Evolutionary conservation across 2,797 vertebrate genomes (phyloP), one percentile per base, ranked within the genome.

Genomic region (Tympanoctomys barrerae): DNA sequence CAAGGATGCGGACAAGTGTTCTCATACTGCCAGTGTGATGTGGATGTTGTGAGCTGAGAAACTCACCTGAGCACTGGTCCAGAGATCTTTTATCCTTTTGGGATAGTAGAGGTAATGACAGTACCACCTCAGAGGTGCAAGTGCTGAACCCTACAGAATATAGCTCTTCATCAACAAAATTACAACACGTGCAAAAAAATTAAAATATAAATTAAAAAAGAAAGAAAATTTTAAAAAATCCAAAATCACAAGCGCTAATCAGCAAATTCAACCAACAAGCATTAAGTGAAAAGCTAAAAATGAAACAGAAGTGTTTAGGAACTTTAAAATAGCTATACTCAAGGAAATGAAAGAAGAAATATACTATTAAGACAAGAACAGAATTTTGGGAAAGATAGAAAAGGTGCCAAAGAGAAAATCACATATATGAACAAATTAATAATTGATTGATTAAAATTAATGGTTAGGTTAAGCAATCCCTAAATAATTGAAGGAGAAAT

Each of bases 311-410:
- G 22, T 73, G 5, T 66, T 64, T 79, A 73, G 39, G 64, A 64
- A 46, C 57, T 87, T 86, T 26, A 64, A 90, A 91, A 82, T 36
- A 79, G 13, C 39, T 89, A 33, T 91, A 64, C 46, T 85, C 31
- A 71, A 96, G 86, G 26, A 85, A 81, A 86, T 75, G 57, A 57
- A 73, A 90, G 57, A 75, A 95, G 46, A n/a, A 75, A 71, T 21
- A 83, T 28, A 26, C 39, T 80, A 68, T 54, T 39, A 84, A 75
- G 42, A 36, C 28, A 91, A 89, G 81, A 82, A 24, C 33, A 94
- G 46, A 49, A 64, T 78, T 85, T 33, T 86, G 33, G 52, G 79
- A 83, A 88, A 78, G n/a, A 61, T 31, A 83, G 26, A 49, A 88
- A 86, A 77, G 7, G 7, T 52, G 26, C 13, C 49, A 95, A 91